Evolutionary conservation across 2,797 vertebrate species (phyloP), one percentile per base, ranked within the genome.

Genomic region (Pipistrellus kuhlii): DNA sequence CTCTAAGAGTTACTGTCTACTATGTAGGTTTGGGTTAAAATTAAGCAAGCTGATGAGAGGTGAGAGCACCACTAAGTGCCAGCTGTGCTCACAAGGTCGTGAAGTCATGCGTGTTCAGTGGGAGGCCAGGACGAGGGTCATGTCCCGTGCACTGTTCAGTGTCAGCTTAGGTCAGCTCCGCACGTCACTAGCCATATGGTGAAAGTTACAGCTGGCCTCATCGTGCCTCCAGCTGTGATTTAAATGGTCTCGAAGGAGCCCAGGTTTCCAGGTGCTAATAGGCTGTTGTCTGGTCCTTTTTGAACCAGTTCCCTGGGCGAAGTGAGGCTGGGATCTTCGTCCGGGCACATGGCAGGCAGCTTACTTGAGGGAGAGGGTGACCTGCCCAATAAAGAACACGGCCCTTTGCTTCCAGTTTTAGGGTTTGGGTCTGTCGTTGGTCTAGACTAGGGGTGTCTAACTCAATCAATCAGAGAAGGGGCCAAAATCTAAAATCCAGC

Each of bases 131-230:
- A 1, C 2, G 13, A 62, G 55, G 18, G 15, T 15, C 1, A 0
- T 10, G 1, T 35, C 5, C 1, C 51, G 7, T 25, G 3, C 8
- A 48, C 18, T 12, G 13, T n/a, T 38, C 38, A 8, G 27, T 4
- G 32, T 51, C 64, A 2, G 9, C 38, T 44, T 35, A 0, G 3
- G 25, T 25, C 25, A 48, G 78, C 57, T 35, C 59, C 6, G 30
- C 9, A 0, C 21, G 1, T 10, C 17, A 17, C 35, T 8, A 8
- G 35, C 0, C 17, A 2, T 35, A 27, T 13, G 3, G 3, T 11
- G 3, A 25, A 32, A 13, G 23, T 38, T 44, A 5, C 72, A 73
- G 4, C 4, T 5, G 35, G 20, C 27, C 46, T 25, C 18, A 20
- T 23, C 4, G 5, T 13, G 55, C 21, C 30, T 25, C 25, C 25